Percentiles rank a stretch among this genome's conserved stretches.
Evolutionary conservation across 2,888 invertebrate genomes (phyloP).

Genomic region (Colletes collaris): DNA sequence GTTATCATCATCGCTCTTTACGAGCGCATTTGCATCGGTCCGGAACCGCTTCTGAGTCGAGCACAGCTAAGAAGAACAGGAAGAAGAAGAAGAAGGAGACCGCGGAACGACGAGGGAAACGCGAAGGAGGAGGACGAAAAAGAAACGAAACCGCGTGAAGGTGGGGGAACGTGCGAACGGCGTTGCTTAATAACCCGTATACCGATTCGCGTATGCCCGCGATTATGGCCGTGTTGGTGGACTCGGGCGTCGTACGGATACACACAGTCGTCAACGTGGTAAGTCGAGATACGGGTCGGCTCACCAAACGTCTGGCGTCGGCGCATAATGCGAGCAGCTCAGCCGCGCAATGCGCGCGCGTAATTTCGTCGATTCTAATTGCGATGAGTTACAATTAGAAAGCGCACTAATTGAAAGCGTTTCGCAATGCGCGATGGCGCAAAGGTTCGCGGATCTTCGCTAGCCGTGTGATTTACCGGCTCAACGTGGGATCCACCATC

Average conservation of each 20-base stretch:
- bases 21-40: constrained; percentile 71
- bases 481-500: constrained; percentile 50
- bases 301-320: constrained; percentile 44
- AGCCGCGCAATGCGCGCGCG: constrained; percentile 61
- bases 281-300: constrained; percentile 36
- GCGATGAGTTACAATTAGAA: constrained; percentile 79
- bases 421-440: constrained; percentile 77
- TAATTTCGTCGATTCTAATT: constrained; percentile 79
- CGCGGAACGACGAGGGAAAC: constrained; percentile 28
- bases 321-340: constrained; percentile 56
- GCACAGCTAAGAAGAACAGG: constrained; percentile 54
- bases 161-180: constrained; percentile 74
- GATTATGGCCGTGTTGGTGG: constrained; percentile 31
- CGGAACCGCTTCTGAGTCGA: constrained; percentile 54
- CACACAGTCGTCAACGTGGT: constrained; percentile 21
- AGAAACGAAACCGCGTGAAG: constrained; percentile 31
- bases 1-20: constrained; percentile 62
- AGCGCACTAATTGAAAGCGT: constrained; percentile 80
- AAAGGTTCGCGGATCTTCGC: constrained; percentile 75
- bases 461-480: constrained; percentile 70
- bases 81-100: constrained; percentile 42
- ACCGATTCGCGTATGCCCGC: constrained; percentile 60
- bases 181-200: constrained; percentile 78
- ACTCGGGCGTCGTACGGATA: background rate
- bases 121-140: constrained; percentile 36